These are phyloP conservation scores for Hermetia illucens DNA, from an alignment of 1,140 invertebrate species.

Conservation along the genomic window DNA sequence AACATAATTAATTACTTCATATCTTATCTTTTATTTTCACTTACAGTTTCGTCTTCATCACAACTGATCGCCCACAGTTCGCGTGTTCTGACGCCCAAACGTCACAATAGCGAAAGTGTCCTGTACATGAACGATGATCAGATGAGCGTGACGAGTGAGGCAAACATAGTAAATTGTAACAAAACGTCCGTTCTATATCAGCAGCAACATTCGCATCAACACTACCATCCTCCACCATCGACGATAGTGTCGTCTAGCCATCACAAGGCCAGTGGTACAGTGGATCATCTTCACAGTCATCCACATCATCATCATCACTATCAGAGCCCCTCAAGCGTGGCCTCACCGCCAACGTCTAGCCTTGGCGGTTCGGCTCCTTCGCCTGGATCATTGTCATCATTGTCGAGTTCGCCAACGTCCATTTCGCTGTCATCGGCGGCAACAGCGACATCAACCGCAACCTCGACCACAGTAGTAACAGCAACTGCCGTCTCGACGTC, in stretches of 20 bases:
- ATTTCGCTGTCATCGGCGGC: too few species aligned
- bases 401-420: too few species aligned
- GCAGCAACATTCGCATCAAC: background rate
- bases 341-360: background rate
- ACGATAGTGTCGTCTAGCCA: background rate
- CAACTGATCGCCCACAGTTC: slow-evolving; percentile 67
- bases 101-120: slow-evolving; percentile 67
- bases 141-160: background rate
- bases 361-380: background rate
- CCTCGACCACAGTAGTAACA: background rate
- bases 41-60: slow-evolving; percentile 23
- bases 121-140: slow-evolving; percentile 42
- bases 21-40: too few species aligned
- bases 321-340: background rate
- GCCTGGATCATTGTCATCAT: background rate
- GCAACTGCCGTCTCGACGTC: slow-evolving; percentile 7
- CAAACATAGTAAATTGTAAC: background rate
- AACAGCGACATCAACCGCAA: background rate
- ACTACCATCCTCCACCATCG: background rate
- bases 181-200: background rate
- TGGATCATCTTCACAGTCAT: background rate
- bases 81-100: slow-evolving; percentile 61
- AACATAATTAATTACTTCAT: too few species aligned
- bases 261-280: too few species aligned
- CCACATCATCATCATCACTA: slow-evolving; percentile 7